Evolutionary conservation across 1,140 invertebrate species (phyloP), one percentile per base, ranked within the genome.

Genomic region (Drosophila repleta): DNA sequence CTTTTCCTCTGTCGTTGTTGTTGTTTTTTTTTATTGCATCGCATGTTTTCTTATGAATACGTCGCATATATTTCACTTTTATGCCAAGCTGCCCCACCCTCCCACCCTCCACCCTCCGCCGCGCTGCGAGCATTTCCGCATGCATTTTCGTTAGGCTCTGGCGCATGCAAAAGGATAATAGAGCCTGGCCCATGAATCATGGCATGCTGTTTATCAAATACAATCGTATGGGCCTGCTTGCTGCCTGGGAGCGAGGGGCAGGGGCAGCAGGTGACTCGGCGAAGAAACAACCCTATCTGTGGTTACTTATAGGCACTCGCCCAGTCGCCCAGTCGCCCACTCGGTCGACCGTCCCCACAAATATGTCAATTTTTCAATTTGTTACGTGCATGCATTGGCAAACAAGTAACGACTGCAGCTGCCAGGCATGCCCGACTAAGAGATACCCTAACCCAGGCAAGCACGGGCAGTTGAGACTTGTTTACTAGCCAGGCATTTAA

Each of bases 291-390:
- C 60, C 66, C 68, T 82, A 74, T 77, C 63, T 82, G 79, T 64
- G 79, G 79, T 79, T 83, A 83, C 61, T 73, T 73, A 53, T 58
- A 57, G 66, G 51, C 32, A 35, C 53, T 35, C 10, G 7, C 17
- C 41, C 24, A n/a, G 17, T 17, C 20, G 0, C 4, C 17, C 13
- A 39, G 15, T 20, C 1, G 0, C 53, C 5, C 37, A 26, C 6
- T 8, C 18, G 11, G 24, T 0, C 6, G 6, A 6, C 41, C 43
- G 29, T 29, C 0, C 29, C 29, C 70, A 66, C 65, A 79, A 62
- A 74, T 74, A 74, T 74, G 71, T 79, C 79, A 83, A 83, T 84
- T 83, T 83, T 83, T 83, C 79, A 84, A 83, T 83, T 83, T 84
- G 76, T 79, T 71, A 71, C 60, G 52, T 52, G 57, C 48, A 29